Evolutionary conservation across 2,113 vertebrate genomes (phyloP), one percentile per base, ranked within the genome.

Genomic region (Zeus faber): DNA sequence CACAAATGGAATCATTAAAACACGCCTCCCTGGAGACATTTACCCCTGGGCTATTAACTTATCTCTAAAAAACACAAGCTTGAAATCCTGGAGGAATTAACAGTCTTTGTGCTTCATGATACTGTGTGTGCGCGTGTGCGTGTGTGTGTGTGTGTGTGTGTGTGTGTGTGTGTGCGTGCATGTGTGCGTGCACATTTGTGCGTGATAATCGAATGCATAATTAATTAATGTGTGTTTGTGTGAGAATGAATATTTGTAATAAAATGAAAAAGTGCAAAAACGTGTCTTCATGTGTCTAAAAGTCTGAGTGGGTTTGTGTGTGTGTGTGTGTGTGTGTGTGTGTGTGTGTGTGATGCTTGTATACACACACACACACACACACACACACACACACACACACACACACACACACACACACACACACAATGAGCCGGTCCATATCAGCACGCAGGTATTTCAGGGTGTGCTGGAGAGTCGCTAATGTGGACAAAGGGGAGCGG

Each of bases 1-100:
- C 87, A 89, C 88, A 89, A 88, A 90, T 91, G 69, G 89, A 88
- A 89, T 86, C 85, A 85, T 87, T 87, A 89, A 85, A 81, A 80
- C 61, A 59, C 1, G 14, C 53, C 47, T 82, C 86, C 85, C 86
- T 29, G 18, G 80, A 79, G 78, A 80, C 56, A 16, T 68, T 80
- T 76, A 72, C 72, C 84, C 82, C 59, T 39, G 20, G 74, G 85
- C 83, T 84, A 86, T 79, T 77, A 81, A 85, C 82, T 86, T 89
- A 89, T 89, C 86, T 82, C 69, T 54, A 60, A 68, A 81, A 80
- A 85, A 79, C 81, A 87, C 58, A 51, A 59, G 66, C 71, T 60
- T 18, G 35, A 63, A 76, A 80, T 72, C 85, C 80, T 64, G 67
- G 75, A 48, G 80, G 75, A 78, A 82, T 87, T 81, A 79, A 81